Evolutionary conservation across 2,113 vertebrate species (phyloP), one percentile per base, ranked within the genome.

Genomic region (Hemiscyllium ocellatum): DNA sequence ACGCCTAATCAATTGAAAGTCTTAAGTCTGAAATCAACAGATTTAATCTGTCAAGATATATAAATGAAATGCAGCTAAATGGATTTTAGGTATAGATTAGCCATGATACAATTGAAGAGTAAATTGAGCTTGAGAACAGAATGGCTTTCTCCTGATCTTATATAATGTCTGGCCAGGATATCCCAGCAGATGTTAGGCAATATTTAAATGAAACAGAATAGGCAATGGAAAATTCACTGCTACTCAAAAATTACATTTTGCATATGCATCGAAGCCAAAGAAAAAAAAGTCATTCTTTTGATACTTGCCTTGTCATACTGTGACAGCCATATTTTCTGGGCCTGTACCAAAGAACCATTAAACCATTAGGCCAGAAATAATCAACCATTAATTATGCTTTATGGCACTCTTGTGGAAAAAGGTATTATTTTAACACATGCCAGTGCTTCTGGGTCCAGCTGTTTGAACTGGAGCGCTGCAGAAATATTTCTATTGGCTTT

Each of bases 351-450:
- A n/a, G 56, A 20, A 91, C 29, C 29, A 91, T 15, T 65, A 91
- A 91, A 65, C 29, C 56, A n/a, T 91, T 56, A 91, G 89, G 56
- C 12, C 15, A 91, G 17, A 56, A 91, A 65, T 33, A 91, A 65
- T 91, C 56, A 91, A n/a, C 8, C 29, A 91, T 91, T 65, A n/a
- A 56, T 90, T 89, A 2, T 12, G 33, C 7, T 52, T 61, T 56
- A n/a, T 15, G 61, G 65, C 33, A 91, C 56, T 22, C 56, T n/a
- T 66, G 56, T 65, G 89, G 89, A 91, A 91, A 61, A 65, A 65
- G 13, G 56, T 65, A 91, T 91, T 91, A 91, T 65, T 56, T 91
- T 91, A 91, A 20, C 61, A 91, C 56, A 91, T 91, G 89, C 29
- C 13, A 90, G 52, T 65, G 29, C 24, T 65, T 61, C 56, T 91